Conservation (phyloP, 92 coral and sea anemone species). For the Epizoanthus ramosus region DNA sequence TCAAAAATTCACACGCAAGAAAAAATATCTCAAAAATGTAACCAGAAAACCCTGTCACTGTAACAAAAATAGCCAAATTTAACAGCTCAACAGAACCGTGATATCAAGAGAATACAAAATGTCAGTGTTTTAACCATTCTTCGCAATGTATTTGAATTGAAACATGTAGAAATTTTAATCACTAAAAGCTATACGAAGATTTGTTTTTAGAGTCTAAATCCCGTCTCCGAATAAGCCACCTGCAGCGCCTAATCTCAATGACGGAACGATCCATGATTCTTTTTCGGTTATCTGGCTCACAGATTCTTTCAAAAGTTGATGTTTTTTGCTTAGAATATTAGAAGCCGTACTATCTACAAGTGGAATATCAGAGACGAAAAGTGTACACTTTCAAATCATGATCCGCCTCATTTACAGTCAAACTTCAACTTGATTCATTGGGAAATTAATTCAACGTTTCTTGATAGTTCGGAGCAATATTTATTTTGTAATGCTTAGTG, state of each 20-base stretch:
- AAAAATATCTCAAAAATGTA: conserved; percentile 18
- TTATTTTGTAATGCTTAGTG: conserved; percentile 66
- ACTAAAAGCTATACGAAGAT: conserved; percentile 46
- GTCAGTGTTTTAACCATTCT: conserved; percentile 34
- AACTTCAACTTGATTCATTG: conserved; percentile 30
- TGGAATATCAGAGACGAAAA: background rate
- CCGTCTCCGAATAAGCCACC: conserved; percentile 78
- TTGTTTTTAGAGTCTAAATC: conserved; percentile 54
- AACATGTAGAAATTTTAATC: conserved; percentile 19
- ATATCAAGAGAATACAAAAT: conserved; percentile 23
- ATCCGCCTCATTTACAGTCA: conserved; percentile 26
- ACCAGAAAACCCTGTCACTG: background rate
- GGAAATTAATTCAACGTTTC: conserved; percentile 36
- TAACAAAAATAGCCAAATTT: conserved; percentile 29
- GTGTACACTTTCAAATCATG: conserved; percentile 8
- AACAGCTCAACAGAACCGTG: conserved; percentile 31
- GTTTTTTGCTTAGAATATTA: conserved; percentile 18
- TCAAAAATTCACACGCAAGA: conserved; percentile 23
- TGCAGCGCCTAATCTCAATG: conserved; percentile 45
- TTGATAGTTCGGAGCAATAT: conserved; percentile 57
- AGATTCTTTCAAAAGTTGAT: conserved; percentile 6
- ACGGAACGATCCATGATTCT: conserved; percentile 22
- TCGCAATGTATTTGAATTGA: conserved; percentile 15
- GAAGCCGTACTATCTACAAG: background rate
- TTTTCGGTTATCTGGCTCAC: conserved; percentile 22